A percentile compares a stretch with the other conserved stretches of the same genome.
Evolutionary conservation across 2,888 invertebrate genomes (phyloP).

Genomic region (Drosophila eohydei): DNA sequence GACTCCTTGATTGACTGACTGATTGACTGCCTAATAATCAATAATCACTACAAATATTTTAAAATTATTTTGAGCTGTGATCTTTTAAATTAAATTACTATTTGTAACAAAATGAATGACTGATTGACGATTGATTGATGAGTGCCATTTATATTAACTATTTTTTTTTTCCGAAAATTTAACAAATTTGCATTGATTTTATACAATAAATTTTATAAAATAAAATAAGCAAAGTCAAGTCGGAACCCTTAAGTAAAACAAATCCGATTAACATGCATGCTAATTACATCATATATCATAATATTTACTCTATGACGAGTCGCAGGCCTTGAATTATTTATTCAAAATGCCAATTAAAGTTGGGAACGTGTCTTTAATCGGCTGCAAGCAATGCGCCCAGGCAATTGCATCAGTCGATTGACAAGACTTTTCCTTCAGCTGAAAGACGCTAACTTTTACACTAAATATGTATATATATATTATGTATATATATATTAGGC

Average conservation of each 20-base stretch:
- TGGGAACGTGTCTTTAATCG: not conserved
- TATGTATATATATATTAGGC: not conserved
- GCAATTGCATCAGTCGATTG: slow-evolving; percentile 27
- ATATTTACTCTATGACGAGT: slow-evolving; percentile 32
- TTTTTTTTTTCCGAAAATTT: no score
- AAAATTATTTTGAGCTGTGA: not conserved
- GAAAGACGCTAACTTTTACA: slow-evolving; percentile 6
- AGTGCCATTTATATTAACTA: not conserved
- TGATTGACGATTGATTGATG: not conserved
- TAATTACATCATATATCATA: slow-evolving; percentile 14
- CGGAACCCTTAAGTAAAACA: not conserved
- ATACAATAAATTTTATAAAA: no score
- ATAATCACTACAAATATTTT: no score
- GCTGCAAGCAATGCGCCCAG: slow-evolving; percentile 4
- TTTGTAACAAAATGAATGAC: not conserved
- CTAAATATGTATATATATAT: not conserved
- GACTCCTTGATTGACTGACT: not conserved
- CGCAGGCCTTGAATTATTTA: slow-evolving; percentile 42
- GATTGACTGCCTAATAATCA: no score
- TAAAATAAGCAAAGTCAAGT: not conserved
- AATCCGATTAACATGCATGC: not conserved
- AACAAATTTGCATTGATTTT: no score
- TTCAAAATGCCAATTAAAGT: not conserved
- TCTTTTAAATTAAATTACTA: not conserved
- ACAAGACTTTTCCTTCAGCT: slow-evolving; percentile 6